These are phyloP conservation scores for Myripristis jacobus DNA, from an alignment of 2,797 vertebrate genomes.

Conservation along the genomic window DNA sequence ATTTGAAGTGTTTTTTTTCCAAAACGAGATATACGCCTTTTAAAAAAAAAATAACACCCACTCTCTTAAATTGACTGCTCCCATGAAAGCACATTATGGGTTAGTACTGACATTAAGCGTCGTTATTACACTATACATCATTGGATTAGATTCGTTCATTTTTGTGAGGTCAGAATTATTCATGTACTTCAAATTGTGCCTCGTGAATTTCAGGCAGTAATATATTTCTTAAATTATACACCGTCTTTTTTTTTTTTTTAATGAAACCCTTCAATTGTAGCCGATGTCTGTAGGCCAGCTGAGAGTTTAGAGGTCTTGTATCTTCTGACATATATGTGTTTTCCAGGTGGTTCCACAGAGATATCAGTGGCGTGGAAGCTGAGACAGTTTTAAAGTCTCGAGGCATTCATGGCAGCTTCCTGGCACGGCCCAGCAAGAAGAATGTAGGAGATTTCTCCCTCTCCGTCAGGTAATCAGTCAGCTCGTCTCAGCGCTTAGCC, in stretches of 20 bases:
- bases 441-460: constrained; percentile 94
- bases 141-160: too few species aligned
- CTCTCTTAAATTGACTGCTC: too few species aligned
- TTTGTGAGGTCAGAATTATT: too few species aligned
- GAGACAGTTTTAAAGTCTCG: constrained; percentile 90
- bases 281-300: not conserved
- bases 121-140: too few species aligned
- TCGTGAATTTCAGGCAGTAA: too few species aligned
- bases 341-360: constrained; percentile 96
- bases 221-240: too few species aligned
- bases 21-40: too few species aligned
- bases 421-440: constrained; percentile 94
- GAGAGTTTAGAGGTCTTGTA: not conserved
- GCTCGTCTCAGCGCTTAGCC: not conserved
- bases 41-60: too few species aligned
- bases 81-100: too few species aligned
- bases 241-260: too few species aligned
- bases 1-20: not conserved
- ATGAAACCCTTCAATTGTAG: not conserved
- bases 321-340: not conserved
- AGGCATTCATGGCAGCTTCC: constrained; percentile 93
- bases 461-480: constrained; percentile 89
- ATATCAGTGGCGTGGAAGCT: constrained; percentile 91
- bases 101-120: too few species aligned
- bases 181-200: too few species aligned